Conservation (phyloP, 2,888 invertebrate species). For the Callimorpha dominula region DNA sequence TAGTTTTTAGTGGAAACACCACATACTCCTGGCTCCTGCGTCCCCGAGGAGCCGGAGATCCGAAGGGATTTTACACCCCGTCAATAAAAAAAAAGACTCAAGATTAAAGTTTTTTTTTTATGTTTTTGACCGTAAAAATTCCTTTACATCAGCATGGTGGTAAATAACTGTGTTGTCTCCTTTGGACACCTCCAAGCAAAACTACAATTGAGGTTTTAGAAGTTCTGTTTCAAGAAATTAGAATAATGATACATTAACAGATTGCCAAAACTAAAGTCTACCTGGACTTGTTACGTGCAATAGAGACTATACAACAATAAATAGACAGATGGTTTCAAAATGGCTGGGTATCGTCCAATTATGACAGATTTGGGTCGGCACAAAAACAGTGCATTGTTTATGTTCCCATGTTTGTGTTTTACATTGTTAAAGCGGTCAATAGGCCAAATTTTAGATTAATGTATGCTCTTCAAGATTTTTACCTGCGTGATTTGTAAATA, state of each 20-base stretch:
- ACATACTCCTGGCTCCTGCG: no score
- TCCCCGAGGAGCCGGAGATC: no score
- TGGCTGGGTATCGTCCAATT: conserved; percentile 43
- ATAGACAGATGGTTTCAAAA: conserved; percentile 31
- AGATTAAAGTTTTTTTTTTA: no score
- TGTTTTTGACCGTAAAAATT: no score
- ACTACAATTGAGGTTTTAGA: no score
- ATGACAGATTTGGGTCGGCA: conserved; percentile 48
- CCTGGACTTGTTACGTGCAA: conserved; percentile 21
- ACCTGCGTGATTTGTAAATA: conserved; percentile 10
- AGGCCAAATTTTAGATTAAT: conserved; percentile 23
- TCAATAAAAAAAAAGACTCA: no score
- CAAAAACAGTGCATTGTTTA: conserved; percentile 34
- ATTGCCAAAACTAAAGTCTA: background rate
- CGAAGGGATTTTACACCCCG: no score
- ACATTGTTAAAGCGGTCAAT: conserved; percentile 32
- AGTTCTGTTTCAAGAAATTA: no score
- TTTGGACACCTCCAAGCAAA: no score
- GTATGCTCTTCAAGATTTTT: background rate
- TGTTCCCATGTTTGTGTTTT: conserved; percentile 28
- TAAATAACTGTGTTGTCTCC: no score
- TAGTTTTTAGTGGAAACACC: no score
- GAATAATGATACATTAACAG: background rate
- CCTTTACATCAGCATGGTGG: no score
- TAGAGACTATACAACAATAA: conserved; percentile 6